A percentile compares a stretch with the other conserved stretches of the same genome.
These are phyloP conservation scores for Andrena bucephala DNA, from an alignment of 2,888 invertebrate species.

Conservation along the genomic window DNA sequence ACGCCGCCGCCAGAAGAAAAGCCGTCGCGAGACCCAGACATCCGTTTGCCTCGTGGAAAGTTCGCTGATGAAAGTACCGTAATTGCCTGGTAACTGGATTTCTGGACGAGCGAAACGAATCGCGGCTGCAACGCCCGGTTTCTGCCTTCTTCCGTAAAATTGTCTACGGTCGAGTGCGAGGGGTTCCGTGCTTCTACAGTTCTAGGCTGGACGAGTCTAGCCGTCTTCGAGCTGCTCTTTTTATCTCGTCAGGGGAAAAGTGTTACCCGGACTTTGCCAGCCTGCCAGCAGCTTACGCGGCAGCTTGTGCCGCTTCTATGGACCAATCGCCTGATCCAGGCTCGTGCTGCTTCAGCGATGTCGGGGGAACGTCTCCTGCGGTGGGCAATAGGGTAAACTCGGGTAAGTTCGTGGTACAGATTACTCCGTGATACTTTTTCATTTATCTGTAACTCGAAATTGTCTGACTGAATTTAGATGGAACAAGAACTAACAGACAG, in stretches of 20 bases:
- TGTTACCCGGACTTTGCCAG: too few species aligned
- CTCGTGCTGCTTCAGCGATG: too few species aligned
- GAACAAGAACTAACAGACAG: too few species aligned
- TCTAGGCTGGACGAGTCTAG: background rate
- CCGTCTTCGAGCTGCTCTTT: background rate
- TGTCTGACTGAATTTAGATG: too few species aligned
- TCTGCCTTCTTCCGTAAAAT: constrained; percentile 1
- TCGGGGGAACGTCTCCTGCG: too few species aligned
- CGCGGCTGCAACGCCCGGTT: background rate
- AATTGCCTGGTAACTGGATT: constrained; percentile 35
- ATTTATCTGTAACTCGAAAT: too few species aligned
- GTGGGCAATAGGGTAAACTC: too few species aligned
- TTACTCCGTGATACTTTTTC: too few species aligned
- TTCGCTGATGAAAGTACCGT: constrained; percentile 39
- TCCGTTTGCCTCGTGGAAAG: constrained; percentile 21
- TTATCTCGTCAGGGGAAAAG: background rate
- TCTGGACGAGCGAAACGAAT: constrained; percentile 22
- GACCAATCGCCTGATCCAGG: too few species aligned
- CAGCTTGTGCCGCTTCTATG: too few species aligned
- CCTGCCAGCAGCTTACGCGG: too few species aligned
- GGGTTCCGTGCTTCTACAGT: background rate
- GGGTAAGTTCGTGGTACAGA: too few species aligned
- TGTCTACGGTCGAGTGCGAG: background rate
- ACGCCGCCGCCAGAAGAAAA: constrained; percentile 35
- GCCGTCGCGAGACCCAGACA: constrained; percentile 12